Evolutionary conservation across 2,113 vertebrate genomes (phyloP).

Genomic region (Coturnix japonica): DNA sequence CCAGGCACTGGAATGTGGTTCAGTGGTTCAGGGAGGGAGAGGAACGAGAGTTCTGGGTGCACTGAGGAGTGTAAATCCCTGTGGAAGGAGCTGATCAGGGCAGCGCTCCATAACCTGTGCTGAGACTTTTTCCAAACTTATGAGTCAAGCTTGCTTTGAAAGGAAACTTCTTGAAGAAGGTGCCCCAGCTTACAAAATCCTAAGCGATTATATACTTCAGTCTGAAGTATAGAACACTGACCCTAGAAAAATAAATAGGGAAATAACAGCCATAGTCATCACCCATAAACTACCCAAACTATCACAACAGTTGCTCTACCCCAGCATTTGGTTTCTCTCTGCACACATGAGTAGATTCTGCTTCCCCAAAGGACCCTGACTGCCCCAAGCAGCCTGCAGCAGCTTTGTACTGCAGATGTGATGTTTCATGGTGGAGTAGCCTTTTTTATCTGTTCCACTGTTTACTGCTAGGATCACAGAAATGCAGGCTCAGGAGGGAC

Average conservation of each 20-base stretch:
- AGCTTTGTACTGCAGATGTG: neutral
- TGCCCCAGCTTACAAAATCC: constrained; percentile 6
- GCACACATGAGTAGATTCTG: accelerated
- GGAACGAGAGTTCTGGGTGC: accelerated
- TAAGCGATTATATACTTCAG: neutral
- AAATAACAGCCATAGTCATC: neutral
- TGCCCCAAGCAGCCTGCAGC: neutral
- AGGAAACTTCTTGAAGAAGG: neutral
- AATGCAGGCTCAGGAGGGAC: neutral
- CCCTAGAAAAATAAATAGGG: neutral
- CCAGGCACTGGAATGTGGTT: accelerated
- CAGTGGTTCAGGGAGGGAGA: neutral
- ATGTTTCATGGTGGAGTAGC: neutral
- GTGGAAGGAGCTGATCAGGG: neutral
- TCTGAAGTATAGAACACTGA: neutral
- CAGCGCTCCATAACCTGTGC: neutral
- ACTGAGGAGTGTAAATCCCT: neutral
- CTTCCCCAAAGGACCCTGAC: neutral
- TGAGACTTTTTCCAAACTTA: neutral
- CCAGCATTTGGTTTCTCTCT: neutral
- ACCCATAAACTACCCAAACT: neutral
- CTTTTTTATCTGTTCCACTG: neutral
- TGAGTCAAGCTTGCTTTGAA: neutral
- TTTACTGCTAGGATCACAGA: neutral
- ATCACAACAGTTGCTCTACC: neutral